Evolutionary conservation across 2,113 vertebrate genomes (phyloP), one percentile per base, ranked within the genome.

Genomic region (Antechinus flavipes): DNA sequence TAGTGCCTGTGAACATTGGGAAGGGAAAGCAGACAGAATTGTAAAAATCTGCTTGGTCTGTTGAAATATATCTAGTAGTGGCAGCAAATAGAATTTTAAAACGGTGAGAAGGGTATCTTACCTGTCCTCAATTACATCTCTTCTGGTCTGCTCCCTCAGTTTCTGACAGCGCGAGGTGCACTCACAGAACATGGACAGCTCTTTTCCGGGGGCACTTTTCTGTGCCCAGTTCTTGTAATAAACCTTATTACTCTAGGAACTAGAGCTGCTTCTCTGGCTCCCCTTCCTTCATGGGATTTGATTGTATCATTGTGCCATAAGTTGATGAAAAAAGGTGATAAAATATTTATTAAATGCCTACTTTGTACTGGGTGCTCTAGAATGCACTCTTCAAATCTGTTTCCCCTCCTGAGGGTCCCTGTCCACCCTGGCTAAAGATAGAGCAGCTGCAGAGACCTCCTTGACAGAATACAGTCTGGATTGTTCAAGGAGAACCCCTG

Each of bases 1-100:
- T 27, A 95, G 24, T 93, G 42, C 92, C 91, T 95, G 54, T 46
- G 89, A 94, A n/a, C 76, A 76, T 58, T 93, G 91, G 91, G 94
- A 95, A 94, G 35, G 90, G 56, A 93, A 68, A 93, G 55, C 56
- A 42, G 55, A 42, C 35, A 93, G 93, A 92, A 19, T 93, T 26
- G 61, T 89, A 91, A 91, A 95, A 68, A 96, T 84, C 68, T 52
- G 53, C 49, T 35, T 54, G 53, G 89, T 93, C 90, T 91, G 6
- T 68, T 97, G 56, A 89, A 95, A 90, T 42, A 50, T 92, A 49
- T 23, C 35, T 91, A 58, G 42, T 91, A 47, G 26, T 30, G 16
- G 30, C 93, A 90, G 61, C 58, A 84, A 84, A 11, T 93, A 19
- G 35, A 42, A 23, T 84, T 42, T 84, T 84, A 2, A 84, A 42